These are phyloP conservation scores for Phlogophora meticulosa DNA, from an alignment of 2,888 invertebrate genomes.

Conservation along the genomic window DNA sequence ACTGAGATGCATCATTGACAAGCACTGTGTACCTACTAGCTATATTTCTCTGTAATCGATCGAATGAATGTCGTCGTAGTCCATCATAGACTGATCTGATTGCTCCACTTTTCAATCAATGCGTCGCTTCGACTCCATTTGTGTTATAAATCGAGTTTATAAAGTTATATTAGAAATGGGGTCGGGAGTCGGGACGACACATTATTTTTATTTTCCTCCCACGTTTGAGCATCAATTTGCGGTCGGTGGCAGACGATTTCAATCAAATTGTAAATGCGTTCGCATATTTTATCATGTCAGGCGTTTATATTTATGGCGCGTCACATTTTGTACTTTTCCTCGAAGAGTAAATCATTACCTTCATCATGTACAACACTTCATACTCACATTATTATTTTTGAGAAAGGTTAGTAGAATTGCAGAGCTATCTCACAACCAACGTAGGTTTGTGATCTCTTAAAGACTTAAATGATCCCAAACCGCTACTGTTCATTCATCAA, in stretches of 20 bases:
- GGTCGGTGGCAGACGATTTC: constrained; percentile 61
- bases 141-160: constrained; percentile 64
- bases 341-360: constrained; percentile 1
- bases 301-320: constrained; percentile 24
- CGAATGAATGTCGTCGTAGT: constrained; percentile 39
- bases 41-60: constrained; percentile 27
- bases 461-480: constrained; percentile 35
- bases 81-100: constrained; percentile 52
- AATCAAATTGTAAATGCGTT: constrained; percentile 62
- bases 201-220: constrained; percentile 65
- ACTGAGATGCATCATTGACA: not conserved
- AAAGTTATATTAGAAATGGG: constrained; percentile 67
- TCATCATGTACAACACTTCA: not conserved
- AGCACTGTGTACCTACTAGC: constrained; percentile 10
- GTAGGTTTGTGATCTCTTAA: constrained; percentile 7
- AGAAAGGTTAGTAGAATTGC: not conserved
- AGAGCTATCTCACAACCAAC: not conserved
- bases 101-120: constrained; percentile 64
- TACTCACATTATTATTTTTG: not conserved
- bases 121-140: constrained; percentile 61
- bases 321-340: constrained; percentile 4
- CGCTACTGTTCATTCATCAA: constrained; percentile 47
- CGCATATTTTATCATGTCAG: constrained; percentile 44
- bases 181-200: constrained; percentile 60
- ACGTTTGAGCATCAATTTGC: constrained; percentile 65